Conservation (phyloP, 2,113 vertebrate genomes). For the Cacatua alba region DNA sequence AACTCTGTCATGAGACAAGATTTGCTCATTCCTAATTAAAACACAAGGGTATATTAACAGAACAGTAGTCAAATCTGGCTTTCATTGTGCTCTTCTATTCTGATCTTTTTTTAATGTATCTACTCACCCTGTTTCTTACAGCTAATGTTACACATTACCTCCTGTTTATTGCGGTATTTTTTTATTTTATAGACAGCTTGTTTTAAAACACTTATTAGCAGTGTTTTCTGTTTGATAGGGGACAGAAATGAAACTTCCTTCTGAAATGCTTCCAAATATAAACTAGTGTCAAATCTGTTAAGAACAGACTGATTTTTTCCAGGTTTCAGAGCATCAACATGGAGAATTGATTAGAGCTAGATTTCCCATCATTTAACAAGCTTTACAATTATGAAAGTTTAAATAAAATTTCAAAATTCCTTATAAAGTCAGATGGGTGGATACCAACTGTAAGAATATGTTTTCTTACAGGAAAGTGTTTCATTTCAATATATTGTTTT, state of each 20-base stretch:
- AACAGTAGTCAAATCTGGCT: background rate
- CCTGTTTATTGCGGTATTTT: background rate
- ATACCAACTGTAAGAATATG: background rate
- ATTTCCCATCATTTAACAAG: background rate
- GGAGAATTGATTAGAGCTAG: background rate
- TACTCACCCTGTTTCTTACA: background rate
- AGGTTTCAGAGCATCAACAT: background rate
- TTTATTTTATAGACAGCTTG: background rate
- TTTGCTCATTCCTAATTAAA: background rate
- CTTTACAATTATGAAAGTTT: background rate
- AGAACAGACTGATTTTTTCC: background rate
- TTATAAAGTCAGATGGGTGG: background rate
- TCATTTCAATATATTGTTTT: background rate
- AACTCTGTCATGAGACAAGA: background rate
- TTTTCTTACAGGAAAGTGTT: background rate
- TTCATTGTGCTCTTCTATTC: background rate
- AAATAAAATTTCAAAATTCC: background rate
- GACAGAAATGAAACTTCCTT: background rate
- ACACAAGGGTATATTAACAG: background rate
- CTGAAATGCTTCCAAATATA: background rate
- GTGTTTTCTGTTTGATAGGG: background rate
- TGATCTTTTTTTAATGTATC: background rate
- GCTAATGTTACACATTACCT: background rate
- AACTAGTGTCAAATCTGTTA: background rate
- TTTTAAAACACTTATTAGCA: background rate